Evolutionary conservation across 2,113 vertebrate species (phyloP).

Genomic region (Vimba vimba): DNA sequence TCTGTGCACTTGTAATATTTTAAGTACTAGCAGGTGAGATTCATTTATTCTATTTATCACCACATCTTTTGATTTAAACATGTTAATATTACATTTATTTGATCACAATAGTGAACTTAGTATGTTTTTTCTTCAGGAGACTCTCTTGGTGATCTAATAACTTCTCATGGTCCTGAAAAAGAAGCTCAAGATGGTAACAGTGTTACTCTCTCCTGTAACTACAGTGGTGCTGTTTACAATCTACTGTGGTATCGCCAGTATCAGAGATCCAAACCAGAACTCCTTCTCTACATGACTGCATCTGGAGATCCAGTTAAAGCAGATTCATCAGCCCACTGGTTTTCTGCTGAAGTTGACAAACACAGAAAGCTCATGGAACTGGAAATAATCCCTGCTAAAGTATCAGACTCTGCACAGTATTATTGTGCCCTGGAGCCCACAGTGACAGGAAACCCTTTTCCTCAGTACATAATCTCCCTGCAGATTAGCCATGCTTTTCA

Average conservation of each 20-base stretch:
- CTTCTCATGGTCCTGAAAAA: neutral
- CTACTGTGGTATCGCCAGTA: conserved; percentile 2
- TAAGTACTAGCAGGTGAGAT: neutral
- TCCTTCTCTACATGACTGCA: neutral
- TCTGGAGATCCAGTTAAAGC: neutral
- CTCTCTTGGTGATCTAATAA: neutral
- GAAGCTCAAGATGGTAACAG: neutral
- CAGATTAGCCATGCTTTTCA: neutral
- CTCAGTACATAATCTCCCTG: neutral
- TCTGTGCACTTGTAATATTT: neutral
- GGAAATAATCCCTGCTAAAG: conserved; percentile 31
- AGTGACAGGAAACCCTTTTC: neutral
- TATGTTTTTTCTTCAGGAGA: neutral
- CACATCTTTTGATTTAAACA: neutral
- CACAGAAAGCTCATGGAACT: conserved; percentile 4
- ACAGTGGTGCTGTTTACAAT: neutral
- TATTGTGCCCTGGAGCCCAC: neutral
- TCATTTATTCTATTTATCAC: neutral
- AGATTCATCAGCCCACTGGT: conserved; percentile 2
- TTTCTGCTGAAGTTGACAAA: neutral
- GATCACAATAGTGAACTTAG: neutral
- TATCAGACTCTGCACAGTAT: conserved; percentile 36
- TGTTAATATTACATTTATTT: neutral
- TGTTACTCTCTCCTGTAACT: neutral
- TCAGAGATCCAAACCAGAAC: conserved; percentile 5